Base-by-base conservation (phyloP, 2,888 invertebrate species). In the Drosophila mayaguana region DNA sequence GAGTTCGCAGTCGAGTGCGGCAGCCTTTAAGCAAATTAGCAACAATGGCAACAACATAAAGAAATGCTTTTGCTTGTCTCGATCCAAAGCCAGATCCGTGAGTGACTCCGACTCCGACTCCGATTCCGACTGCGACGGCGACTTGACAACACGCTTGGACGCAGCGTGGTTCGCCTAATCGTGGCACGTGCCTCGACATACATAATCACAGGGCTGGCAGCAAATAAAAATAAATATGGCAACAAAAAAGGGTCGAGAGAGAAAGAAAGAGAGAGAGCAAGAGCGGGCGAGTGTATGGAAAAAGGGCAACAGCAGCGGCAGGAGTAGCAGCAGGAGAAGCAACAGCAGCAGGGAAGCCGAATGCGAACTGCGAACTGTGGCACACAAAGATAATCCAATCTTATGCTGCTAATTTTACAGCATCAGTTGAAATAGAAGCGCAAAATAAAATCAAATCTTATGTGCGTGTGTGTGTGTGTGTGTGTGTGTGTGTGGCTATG, bases 351-450 rank as follows among this genome's bases (percentile, higher is more conserved):
- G 51, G 50, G 32, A 14, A 34, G n/a, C 12, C 38, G 20, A 11
- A 38, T 22, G 38, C 60, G 54, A 56, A 66, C 20, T 73, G 60
- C 63, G 68, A 77, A 68, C 48, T 72, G 75, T 57, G 72, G 54
- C 72, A 86, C 75, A 83, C 50, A 83, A 77, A 78, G 83, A 88
- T 87, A 90, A 87, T 88, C 86, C 89, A 90, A 89, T 88, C 90
- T 86, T 90, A 88, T 86, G 87, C 83, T 90, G 89, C 87, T 87
- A 87, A 87, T 87, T 87, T 90, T 81, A 80, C 84, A 90, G 79
- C 84, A 84, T 67, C 74, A 76, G 70, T 72, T 73, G 53, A 42
- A 56, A 73, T 75, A 56, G 80, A 72, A 79, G 70, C 63, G 67
- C 76, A 73, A 81, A 75, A 70, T 66, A 65, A 74, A 84, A 81